Evolutionary conservation across 2,797 vertebrate genomes (phyloP).

Genomic region (Podarcis siculus): DNA sequence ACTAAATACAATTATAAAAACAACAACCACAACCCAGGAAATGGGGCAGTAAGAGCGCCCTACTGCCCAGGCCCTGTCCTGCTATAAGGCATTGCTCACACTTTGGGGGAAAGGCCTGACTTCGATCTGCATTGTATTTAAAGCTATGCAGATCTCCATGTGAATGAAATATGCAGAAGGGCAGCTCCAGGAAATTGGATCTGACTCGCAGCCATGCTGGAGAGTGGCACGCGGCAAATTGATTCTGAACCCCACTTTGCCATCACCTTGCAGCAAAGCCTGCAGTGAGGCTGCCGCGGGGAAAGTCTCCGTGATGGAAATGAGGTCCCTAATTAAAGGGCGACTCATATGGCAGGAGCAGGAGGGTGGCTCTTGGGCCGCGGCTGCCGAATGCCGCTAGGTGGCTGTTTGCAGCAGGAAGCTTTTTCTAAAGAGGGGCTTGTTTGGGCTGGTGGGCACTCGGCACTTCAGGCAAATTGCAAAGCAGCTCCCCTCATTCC

Average conservation of each 20-base stretch:
- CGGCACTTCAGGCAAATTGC: no score
- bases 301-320: background rate
- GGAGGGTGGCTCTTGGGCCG: background rate
- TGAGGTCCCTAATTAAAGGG: background rate
- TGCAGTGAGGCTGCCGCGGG: background rate
- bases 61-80: background rate
- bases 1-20: no score
- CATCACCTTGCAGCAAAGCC: background rate
- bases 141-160: slow-evolving; percentile 24
- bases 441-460: background rate
- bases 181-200: slow-evolving; percentile 18
- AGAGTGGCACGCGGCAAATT: slow-evolving; percentile 25
- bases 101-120: background rate
- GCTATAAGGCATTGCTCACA: background rate
- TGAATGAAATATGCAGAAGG: slow-evolving; percentile 32
- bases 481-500: no score
- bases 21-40: no score
- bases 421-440: background rate
- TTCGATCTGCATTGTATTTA: slow-evolving; percentile 44
- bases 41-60: no score
- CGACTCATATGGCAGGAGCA: background rate
- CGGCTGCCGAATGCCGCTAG: background rate
- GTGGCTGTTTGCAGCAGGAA: background rate
- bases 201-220: slow-evolving; percentile 1
- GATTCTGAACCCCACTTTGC: background rate